Conservation (phyloP, 2,113 vertebrate species). For the Misgurnus mizolepis region DNA sequence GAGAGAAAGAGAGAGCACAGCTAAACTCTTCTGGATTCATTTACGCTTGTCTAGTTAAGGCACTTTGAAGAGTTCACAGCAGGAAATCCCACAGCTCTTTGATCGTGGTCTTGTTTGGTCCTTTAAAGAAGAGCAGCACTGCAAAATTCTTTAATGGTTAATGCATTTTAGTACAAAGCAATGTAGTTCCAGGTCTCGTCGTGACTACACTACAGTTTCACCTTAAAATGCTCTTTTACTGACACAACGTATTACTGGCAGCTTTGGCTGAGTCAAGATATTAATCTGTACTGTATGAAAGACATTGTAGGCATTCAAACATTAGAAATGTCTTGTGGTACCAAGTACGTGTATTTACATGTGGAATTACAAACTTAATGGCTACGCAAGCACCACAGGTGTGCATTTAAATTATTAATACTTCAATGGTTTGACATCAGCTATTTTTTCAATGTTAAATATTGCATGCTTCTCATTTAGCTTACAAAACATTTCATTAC, state of each 20-base stretch:
- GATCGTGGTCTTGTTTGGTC: conserved; percentile 1
- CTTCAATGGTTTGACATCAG: neutral
- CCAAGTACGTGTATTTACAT: neutral
- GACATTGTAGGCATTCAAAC: too few species aligned
- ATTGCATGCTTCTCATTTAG: too few species aligned
- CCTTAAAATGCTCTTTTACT: too few species aligned
- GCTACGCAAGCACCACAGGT: too few species aligned
- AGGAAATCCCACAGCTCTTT: conserved; percentile 5
- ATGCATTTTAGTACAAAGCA: neutral
- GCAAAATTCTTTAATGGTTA: neutral
- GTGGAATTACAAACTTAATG: neutral
- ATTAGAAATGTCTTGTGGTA: too few species aligned
- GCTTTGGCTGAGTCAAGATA: too few species aligned
- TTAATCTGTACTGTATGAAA: neutral
- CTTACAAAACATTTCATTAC: too few species aligned
- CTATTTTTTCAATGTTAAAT: neutral
- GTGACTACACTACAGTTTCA: neutral
- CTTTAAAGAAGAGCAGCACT: neutral
- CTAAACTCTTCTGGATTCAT: conserved; percentile 4
- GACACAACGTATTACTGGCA: neutral
- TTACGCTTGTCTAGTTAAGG: conserved; percentile 11
- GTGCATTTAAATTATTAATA: neutral
- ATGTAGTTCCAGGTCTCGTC: neutral
- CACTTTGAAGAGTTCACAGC: neutral
- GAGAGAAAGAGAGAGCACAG: neutral